These are phyloP conservation scores for Samia ricini DNA, from an alignment of 1,140 invertebrate species.

Conservation along the genomic window DNA sequence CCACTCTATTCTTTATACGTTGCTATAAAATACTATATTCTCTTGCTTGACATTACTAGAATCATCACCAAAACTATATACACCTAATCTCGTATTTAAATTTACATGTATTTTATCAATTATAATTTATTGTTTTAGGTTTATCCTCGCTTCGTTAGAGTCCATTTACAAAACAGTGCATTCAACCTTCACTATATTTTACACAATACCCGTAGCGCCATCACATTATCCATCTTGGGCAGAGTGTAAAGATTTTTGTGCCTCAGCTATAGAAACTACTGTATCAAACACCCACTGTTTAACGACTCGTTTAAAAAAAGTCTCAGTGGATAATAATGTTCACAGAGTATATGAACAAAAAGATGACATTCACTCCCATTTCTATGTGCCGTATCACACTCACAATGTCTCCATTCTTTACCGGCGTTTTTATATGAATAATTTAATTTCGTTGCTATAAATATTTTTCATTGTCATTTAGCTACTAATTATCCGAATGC, in stretches of 20 bases:
- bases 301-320: conserved; percentile 29
- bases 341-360: conserved; percentile 65
- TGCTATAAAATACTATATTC: conserved; percentile 1
- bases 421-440: conserved; percentile 57
- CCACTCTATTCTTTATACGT: background rate
- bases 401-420: conserved; percentile 59
- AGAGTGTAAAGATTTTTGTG: conserved; percentile 38
- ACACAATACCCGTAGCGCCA: conserved; percentile 41
- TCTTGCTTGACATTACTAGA: background rate
- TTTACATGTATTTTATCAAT: conserved; percentile 14
- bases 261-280: conserved; percentile 32
- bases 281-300: conserved; percentile 34
- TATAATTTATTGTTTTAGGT: conserved; percentile 74
- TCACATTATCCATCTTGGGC: conserved; percentile 35
- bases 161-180: conserved; percentile 45
- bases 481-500: conserved; percentile 1
- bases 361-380: conserved; percentile 66
- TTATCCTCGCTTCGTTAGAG: conserved; percentile 63
- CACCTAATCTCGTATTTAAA: background rate
- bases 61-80: background rate
- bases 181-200: conserved; percentile 43
- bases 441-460: background rate
- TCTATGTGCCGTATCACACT: conserved; percentile 65
- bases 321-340: conserved; percentile 57
- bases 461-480: conserved; percentile 6